Conservation (phyloP, 2,113 vertebrate species). For the Athene cunicularia region DNA sequence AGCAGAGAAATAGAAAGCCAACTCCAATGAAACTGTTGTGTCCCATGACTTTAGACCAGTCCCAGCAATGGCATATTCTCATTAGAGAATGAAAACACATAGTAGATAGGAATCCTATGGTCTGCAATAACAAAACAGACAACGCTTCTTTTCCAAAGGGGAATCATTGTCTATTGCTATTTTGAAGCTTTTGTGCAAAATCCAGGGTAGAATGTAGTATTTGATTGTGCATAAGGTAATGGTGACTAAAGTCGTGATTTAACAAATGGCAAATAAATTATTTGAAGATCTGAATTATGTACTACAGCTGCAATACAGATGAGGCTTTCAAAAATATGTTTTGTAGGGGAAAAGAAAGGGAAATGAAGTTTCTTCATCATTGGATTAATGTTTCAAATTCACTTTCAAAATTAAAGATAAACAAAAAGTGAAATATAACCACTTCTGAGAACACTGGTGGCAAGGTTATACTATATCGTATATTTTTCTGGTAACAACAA, state of each 20-base stretch:
- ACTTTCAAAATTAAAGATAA: neutral
- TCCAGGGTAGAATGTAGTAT: neutral
- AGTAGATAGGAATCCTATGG: neutral
- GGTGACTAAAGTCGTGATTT: neutral
- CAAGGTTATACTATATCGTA: neutral
- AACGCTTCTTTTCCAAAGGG: neutral
- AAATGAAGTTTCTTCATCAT: neutral
- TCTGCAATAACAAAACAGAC: neutral
- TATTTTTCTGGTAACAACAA: neutral
- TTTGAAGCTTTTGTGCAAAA: neutral
- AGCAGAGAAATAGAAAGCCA: slow-evolving; percentile 25
- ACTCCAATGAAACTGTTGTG: neutral
- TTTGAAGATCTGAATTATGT: neutral
- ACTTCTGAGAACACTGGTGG: neutral
- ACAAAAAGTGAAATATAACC: neutral
- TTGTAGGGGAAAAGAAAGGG: neutral
- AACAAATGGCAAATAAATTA: neutral
- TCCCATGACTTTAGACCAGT: slow-evolving; percentile 9
- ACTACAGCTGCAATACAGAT: neutral
- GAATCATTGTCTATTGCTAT: neutral
- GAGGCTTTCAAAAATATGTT: neutral
- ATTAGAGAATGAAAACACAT: slow-evolving; percentile 3
- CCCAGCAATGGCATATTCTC: slow-evolving; percentile 1
- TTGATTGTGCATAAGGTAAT: neutral
- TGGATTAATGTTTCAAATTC: neutral